Evolutionary conservation across 2,888 invertebrate species (phyloP).

Genomic region (Rhagophthalmus giganteus): DNA sequence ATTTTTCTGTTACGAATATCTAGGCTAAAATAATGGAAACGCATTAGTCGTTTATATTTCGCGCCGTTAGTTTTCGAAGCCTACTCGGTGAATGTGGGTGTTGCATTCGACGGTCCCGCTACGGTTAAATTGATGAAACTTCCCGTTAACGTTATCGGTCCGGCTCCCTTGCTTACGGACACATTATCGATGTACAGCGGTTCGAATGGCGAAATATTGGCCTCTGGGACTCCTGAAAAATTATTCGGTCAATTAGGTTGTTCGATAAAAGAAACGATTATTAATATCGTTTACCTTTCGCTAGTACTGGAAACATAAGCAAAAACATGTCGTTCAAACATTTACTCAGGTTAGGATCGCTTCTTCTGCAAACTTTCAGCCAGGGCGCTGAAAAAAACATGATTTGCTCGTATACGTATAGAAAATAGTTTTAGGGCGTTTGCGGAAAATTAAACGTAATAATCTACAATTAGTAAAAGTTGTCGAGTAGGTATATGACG

Average conservation of each 20-base stretch:
- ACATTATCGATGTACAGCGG: slow-evolving; percentile 61
- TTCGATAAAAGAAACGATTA: background rate
- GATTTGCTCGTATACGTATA: too few species aligned
- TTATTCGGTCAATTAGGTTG: too few species aligned
- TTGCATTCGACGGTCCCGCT: slow-evolving; percentile 62
- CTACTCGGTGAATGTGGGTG: slow-evolving; percentile 54
- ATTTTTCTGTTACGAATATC: slow-evolving; percentile 57
- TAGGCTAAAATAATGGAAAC: slow-evolving; percentile 57
- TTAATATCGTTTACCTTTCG: slow-evolving; percentile 57
- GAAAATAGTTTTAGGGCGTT: too few species aligned
- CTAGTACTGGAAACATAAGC: slow-evolving; percentile 61
- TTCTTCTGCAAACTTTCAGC: slow-evolving; percentile 53
- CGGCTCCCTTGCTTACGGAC: slow-evolving; percentile 60
- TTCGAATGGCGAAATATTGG: slow-evolving; percentile 62
- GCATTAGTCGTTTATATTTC: too few species aligned
- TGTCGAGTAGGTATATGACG: too few species aligned
- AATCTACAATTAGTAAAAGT: too few species aligned
- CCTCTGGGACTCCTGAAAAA: slow-evolving; percentile 60
- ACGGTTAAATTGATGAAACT: slow-evolving; percentile 61
- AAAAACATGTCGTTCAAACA: slow-evolving; percentile 57
- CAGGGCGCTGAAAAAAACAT: slow-evolving; percentile 49
- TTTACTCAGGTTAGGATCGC: slow-evolving; percentile 54
- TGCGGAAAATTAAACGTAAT: too few species aligned
- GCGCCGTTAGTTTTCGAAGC: slow-evolving; percentile 15
- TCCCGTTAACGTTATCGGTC: slow-evolving; percentile 59